Conservation (phyloP, 2,113 vertebrate genomes). For the Odocoileus hemionus region DNA sequence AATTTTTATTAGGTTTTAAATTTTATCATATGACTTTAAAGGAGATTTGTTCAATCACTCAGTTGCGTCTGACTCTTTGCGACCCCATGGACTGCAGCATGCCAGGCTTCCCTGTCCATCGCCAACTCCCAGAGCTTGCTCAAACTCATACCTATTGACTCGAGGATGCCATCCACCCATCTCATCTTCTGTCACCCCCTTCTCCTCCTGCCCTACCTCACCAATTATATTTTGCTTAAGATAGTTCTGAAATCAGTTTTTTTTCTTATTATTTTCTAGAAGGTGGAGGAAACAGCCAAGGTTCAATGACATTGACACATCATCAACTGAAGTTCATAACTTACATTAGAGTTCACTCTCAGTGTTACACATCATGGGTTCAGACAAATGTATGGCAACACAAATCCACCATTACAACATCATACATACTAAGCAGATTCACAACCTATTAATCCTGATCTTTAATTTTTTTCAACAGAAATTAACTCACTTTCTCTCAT, state of each 20-base stretch:
- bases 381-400: not conserved
- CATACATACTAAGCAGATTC: not conserved
- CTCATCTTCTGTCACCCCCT: not conserved
- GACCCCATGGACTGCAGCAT: not conserved
- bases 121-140: not conserved
- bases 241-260: not conserved
- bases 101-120: not conserved
- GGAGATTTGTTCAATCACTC: not conserved
- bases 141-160: not conserved
- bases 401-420: not conserved
- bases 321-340: not conserved
- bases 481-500: not conserved
- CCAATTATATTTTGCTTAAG: not conserved
- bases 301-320: not conserved
- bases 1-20: conserved; percentile 15
- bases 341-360: not conserved
- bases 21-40: not conserved
- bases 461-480: not conserved
- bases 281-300: not conserved
- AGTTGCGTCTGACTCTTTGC: not conserved
- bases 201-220: not conserved
- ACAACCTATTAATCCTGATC: not conserved
- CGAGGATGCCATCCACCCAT: not conserved
- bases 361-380: not conserved
- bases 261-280: not conserved